A percentile compares a stretch with the other conserved stretches of the same genome.
Evolutionary conservation across 2,888 invertebrate genomes (phyloP).

Genomic region (Caenorhabditis zanzibari): DNA sequence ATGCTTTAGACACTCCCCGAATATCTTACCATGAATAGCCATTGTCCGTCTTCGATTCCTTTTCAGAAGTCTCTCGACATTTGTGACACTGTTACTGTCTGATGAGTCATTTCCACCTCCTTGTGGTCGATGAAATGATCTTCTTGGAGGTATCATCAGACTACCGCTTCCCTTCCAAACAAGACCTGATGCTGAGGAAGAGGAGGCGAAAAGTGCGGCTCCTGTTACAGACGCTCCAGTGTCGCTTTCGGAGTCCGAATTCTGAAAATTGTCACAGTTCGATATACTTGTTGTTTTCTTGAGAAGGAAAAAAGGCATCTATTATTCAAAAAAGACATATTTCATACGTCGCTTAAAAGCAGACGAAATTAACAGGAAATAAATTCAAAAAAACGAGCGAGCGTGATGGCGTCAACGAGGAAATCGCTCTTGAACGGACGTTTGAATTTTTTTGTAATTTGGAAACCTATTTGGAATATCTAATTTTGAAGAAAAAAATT

Average conservation of each 20-base stretch:
- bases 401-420: constrained; percentile 11
- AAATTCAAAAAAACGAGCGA: constrained; percentile 32
- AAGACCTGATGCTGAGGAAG: constrained; percentile 39
- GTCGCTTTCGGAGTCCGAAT: constrained; percentile 76
- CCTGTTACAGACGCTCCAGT: constrained; percentile 48
- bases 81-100: constrained; percentile 30
- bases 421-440: constrained; percentile 7
- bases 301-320: constrained; percentile 11
- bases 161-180: constrained; percentile 61
- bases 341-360: constrained; percentile 21
- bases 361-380: constrained; percentile 29
- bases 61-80: constrained; percentile 62
- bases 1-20: not conserved
- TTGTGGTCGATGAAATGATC: constrained; percentile 54
- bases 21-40: constrained; percentile 68
- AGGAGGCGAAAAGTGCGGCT: constrained; percentile 15
- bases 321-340: constrained; percentile 22
- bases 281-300: not conserved
- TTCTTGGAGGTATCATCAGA: constrained; percentile 61
- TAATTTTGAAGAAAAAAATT: not conserved
- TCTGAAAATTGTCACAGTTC: constrained; percentile 58
- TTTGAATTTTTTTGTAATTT: not conserved
- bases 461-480: not conserved
- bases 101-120: constrained; percentile 43
- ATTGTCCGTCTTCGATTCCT: constrained; percentile 68